Conservation (phyloP, 2,888 invertebrate species). For the Lasioglossum vierecki region DNA sequence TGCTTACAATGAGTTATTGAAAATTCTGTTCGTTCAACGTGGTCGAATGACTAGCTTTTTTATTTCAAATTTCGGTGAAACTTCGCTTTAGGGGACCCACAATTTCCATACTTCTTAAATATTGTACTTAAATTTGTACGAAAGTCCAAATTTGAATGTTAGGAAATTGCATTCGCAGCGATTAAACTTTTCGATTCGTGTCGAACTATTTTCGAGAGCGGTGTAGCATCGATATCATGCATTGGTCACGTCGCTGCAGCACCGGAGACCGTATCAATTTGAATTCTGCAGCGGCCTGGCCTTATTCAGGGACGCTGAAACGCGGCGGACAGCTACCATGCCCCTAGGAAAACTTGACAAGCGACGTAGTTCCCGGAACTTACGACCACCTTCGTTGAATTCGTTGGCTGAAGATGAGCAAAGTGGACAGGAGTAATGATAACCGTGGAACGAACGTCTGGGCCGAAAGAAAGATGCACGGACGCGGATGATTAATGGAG, state of each 20-base stretch:
- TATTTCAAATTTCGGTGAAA: too few species aligned
- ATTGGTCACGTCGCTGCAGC: background rate
- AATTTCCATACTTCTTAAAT: too few species aligned
- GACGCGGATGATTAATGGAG: background rate
- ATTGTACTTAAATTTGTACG: too few species aligned
- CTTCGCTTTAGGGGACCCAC: too few species aligned
- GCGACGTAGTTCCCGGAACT: conserved; percentile 8
- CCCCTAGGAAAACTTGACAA: conserved; percentile 16
- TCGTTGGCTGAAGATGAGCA: background rate
- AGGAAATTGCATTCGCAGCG: background rate
- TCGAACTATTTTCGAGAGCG: background rate
- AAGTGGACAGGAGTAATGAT: background rate
- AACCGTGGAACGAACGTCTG: background rate
- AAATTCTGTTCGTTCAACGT: background rate
- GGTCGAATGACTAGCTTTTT: background rate
- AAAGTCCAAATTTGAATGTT: too few species aligned
- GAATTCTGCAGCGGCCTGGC: conserved; percentile 37
- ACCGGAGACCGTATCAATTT: conserved; percentile 33
- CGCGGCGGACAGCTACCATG: conserved; percentile 12
- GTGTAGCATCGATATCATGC: background rate
- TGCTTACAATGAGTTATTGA: background rate
- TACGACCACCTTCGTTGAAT: background rate
- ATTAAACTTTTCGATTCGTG: background rate
- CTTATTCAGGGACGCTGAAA: conserved; percentile 25
- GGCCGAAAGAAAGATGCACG: background rate